Base-by-base conservation (phyloP, 1,140 invertebrate genomes). In the Bombus terrestris region DNA sequence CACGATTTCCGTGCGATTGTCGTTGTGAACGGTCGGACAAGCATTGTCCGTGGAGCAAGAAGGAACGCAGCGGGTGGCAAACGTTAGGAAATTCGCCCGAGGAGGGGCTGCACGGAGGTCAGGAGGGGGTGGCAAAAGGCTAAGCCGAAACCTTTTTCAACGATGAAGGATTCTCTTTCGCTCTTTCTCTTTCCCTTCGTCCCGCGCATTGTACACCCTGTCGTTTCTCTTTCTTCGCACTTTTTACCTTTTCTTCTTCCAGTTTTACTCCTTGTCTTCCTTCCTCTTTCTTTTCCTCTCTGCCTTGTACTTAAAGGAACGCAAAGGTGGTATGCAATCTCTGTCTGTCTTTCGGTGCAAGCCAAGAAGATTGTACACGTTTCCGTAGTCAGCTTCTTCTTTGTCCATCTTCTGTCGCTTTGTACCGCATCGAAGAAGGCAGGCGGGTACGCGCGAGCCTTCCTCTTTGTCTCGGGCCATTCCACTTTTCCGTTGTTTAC, bases 1-100 rank as follows among this genome's bases (percentile, higher is more conserved):
- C 92, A 93, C 91, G 91, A 92, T 93, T 93, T 91, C 86, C 85
- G 74, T 90, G 84, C 90, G 90, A 93, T 93, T 93, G 92, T 92
- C 92, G 90, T 86, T 53, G 86, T 69, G 88, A 92, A 89, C 86
- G 74, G 91, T 90, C 76, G 90, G 88, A 92, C 86, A 86, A 86
- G 89, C 88, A 93, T 93, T 93, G 93, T 93, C 89, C 92, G 82
- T 74, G 72, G 41, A 72, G 85, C 73, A 86, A 85, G 86, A 86
- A 88, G 79, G 81, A 83, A 84, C 92, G 43, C 92, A 93, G 92
- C 92, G 89, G 92, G 92, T 89, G 91, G 87, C 82, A 86, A 86
- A 82, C 83, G 85, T 92, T 91, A 83, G 91, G 37, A 93, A 92
- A 92, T 93, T 92, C 86, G 88, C 88, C 82, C 22, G 82, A 64